These are phyloP conservation scores for Balaenoptera acutorostrata DNA, from an alignment of 2,113 vertebrate species.

Conservation along the genomic window DNA sequence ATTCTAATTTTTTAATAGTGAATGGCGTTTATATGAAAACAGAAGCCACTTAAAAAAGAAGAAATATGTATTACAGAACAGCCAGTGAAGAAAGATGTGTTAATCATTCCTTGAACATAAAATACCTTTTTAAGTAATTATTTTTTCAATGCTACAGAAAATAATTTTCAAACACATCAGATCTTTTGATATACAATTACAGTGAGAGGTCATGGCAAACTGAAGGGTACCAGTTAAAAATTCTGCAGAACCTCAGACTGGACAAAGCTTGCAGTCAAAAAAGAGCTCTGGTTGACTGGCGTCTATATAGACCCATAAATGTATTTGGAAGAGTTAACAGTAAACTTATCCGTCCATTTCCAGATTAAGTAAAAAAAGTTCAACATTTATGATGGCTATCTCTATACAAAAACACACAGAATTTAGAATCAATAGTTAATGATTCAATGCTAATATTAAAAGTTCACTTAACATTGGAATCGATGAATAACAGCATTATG, in stretches of 20 bases:
- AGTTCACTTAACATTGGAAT: background rate
- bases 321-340: background rate
- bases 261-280: background rate
- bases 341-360: background rate
- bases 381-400: background rate
- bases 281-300: background rate
- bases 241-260: background rate
- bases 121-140: background rate
- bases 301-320: background rate
- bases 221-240: background rate
- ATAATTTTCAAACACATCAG: background rate
- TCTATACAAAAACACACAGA: background rate
- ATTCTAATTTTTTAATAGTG: background rate
- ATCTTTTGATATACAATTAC: background rate
- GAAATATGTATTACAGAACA: background rate
- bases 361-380: background rate
- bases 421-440: background rate
- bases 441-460: background rate
- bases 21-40: background rate
- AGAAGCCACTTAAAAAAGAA: slow-evolving; percentile 6
- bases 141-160: background rate
- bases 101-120: background rate
- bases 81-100: background rate
- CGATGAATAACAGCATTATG: background rate
- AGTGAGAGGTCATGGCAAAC: background rate